Evolutionary conservation across 2,888 invertebrate genomes (phyloP), one percentile per base, ranked within the genome.

Genomic region (Pseudococcus jackbeardsleyi): DNA sequence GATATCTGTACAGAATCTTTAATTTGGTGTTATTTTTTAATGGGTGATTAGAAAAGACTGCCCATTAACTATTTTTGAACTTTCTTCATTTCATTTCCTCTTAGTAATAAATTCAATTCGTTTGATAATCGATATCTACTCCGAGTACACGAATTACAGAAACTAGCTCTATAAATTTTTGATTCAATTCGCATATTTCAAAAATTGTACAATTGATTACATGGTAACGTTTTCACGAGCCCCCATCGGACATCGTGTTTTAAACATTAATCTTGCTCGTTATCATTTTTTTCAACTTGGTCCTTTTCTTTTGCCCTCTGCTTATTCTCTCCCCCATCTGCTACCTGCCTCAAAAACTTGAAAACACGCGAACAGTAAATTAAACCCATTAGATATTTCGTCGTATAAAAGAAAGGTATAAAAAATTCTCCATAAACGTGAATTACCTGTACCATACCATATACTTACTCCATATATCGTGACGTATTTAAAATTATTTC

Each of bases 361-460:
- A 9, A 64, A 64, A 22, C 64, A 64, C 64, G 64, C 64, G 64
- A 64, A 64, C 22, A 22, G 64, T 22, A 64, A 64, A 64, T 64
- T 64, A 64, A 64, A 64, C 12, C 22, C 64, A 64, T 64, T 8
- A 22, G 12, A 22, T n/a, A 59, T 59, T 19, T 17, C 15, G 22
- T 42, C 9, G 42, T 42, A 42, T 9, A 42, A 42, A 42, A 64
- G 19, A 64, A 22, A 64, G 17, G 19, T 64, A 50, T 50, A 50
- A 50, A 50, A 64, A n/a, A 22, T 64, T 64, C 22, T 64, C 42
- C 42, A 42, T 42, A 64, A 64, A 64, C 64, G 19, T 17, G 17
- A 6, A 42, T 42, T 42, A 42, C 8, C 8, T 42, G 42, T 33
- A 33, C 26, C 26, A n/a, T n/a, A n/a, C n/a, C n/a, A n/a, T 8